Percentiles rank a stretch among this genome's conserved stretches.
These are phyloP conservation scores for Idaea dimidiata DNA, from an alignment of 2,888 invertebrate species.

Conservation along the genomic window DNA sequence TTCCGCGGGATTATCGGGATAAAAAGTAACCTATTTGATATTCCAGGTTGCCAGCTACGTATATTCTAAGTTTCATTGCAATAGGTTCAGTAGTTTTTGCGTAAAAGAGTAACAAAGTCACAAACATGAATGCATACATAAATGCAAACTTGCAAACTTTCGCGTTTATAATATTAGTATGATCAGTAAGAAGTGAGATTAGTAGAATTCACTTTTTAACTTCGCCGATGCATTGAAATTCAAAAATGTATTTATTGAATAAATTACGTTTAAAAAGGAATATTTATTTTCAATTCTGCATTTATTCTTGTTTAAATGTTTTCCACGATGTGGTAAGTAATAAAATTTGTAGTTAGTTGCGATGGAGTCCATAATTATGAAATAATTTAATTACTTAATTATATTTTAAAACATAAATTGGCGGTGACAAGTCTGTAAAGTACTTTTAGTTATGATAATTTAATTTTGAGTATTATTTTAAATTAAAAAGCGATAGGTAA, in stretches of 20 bases:
- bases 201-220: not conserved
- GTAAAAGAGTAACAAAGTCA: too few species aligned
- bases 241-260: not conserved
- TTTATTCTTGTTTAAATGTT: not conserved
- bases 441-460: not conserved
- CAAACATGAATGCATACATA: too few species aligned
- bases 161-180: too few species aligned
- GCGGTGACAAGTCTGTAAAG: not conserved
- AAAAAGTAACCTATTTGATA: too few species aligned
- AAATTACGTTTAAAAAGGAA: not conserved
- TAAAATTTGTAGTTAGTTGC: not conserved
- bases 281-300: not conserved
- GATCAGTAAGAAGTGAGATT: too few species aligned
- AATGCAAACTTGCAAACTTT: too few species aligned
- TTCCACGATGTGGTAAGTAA: not conserved
- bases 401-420: not conserved
- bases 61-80: too few species aligned
- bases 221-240: not conserved
- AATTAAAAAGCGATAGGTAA: not conserved
- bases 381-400: slow-evolving; percentile 1
- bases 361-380: not conserved
- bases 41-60: too few species aligned
- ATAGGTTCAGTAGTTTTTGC: too few species aligned
- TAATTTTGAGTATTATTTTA: not conserved
- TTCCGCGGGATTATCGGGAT: too few species aligned